These are phyloP conservation scores for Perca schrenkii DNA, from an alignment of 2,113 vertebrate genomes.

Conservation along the genomic window DNA sequence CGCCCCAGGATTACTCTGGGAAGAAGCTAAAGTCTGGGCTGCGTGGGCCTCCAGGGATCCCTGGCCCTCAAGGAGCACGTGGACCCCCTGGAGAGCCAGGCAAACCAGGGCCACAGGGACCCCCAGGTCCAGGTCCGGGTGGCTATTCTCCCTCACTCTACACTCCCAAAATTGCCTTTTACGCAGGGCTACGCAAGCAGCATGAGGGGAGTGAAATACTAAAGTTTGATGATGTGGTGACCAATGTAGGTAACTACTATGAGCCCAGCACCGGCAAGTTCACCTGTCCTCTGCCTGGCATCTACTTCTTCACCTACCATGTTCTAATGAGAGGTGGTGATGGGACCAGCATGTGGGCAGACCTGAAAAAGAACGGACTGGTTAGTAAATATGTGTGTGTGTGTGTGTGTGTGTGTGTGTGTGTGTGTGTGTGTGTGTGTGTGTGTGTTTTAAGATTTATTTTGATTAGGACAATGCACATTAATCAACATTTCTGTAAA, in stretches of 20 bases:
- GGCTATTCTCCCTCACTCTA: conserved; percentile 92
- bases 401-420: conserved; percentile 14
- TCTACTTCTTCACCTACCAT: conserved; percentile 98
- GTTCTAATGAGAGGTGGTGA: conserved; percentile 98
- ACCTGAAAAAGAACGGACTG: conserved; percentile 95
- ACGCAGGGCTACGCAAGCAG: conserved; percentile 93
- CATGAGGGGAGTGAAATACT: conserved; percentile 95
- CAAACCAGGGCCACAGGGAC: conserved; percentile 91
- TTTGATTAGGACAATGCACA: no score
- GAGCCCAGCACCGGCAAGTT: conserved; percentile 97
- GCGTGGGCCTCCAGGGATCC: conserved; percentile 88
- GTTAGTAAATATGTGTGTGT: conserved; percentile 79
- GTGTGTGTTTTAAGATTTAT: no score
- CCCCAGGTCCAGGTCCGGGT: conserved; percentile 90
- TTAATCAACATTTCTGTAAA: no score
- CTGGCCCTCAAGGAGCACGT: conserved; percentile 87
- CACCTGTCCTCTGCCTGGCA: conserved; percentile 95
- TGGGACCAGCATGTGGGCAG: conserved; percentile 97
- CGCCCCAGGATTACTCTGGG: conserved; percentile 88
- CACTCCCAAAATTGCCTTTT: conserved; percentile 96
- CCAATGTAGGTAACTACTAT: conserved; percentile 98
- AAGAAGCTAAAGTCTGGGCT: conserved; percentile 89
- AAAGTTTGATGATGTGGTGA: conserved; percentile 97
- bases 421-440: no score
- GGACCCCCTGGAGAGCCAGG: conserved; percentile 93